Conservation (phyloP, 2,888 invertebrate genomes). For the Acanthosepion esculentum region DNA sequence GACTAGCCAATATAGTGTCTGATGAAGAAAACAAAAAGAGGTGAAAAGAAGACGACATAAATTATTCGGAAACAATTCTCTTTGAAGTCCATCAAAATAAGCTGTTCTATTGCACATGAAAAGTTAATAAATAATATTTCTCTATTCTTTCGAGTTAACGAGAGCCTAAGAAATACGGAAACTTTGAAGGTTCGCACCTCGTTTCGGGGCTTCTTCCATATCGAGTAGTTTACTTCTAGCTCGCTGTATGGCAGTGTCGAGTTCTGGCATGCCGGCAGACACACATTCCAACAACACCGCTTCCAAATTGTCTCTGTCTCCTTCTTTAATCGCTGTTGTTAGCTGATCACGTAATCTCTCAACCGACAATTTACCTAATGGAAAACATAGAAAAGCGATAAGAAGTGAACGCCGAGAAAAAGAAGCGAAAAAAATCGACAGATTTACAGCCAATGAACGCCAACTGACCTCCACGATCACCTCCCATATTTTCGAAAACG, state of each 20-base stretch:
- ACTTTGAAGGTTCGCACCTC: background rate
- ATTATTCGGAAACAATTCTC: no score
- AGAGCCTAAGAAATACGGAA: background rate
- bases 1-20: background rate
- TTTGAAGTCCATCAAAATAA: no score
- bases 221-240: background rate
- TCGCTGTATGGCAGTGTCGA: background rate
- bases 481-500: background rate
- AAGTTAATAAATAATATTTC: no score
- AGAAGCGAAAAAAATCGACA: no score
- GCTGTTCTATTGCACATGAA: no score
- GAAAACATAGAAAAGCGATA: background rate
- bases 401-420: no score
- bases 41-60: background rate
- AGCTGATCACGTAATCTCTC: background rate
- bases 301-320: background rate
- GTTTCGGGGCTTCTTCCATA: background rate
- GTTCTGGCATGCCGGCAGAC: background rate
- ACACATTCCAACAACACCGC: background rate
- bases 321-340: background rate
- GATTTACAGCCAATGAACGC: background rate
- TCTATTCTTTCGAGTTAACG: no score
- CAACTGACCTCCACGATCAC: conserved; percentile 24
- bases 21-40: background rate
- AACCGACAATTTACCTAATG: background rate